phyloP scores from a whole-genome alignment of 2,888 invertebrate genomes.

The Acrobasis consociella region DNA sequence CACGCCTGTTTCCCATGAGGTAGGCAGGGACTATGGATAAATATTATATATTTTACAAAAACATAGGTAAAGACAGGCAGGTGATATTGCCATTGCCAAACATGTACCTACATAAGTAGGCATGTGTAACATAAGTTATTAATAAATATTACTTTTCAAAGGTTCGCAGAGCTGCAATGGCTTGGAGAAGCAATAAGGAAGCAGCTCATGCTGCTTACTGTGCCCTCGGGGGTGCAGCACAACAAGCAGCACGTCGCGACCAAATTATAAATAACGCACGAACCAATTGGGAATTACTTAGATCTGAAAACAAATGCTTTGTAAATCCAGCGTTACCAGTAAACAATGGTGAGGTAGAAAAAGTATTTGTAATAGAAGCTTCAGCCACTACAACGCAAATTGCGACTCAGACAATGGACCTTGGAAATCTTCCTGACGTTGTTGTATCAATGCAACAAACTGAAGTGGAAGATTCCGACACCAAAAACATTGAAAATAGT shows the following conservation, averaged over 20 bases:
- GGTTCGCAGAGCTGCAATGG: constrained; percentile 89
- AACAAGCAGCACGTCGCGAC: constrained; percentile 86
- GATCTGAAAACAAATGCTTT: constrained; percentile 86
- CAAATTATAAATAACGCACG: constrained; percentile 93
- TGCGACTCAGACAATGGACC: constrained; percentile 53
- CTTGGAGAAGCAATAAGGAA: constrained; percentile 91
- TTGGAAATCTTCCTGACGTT: constrained; percentile 56
- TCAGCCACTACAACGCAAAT: constrained; percentile 44
- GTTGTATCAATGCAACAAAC: constrained; percentile 56
- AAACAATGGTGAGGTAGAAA: constrained; percentile 58
- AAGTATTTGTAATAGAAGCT: constrained; percentile 59
- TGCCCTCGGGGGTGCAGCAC: constrained; percentile 81
- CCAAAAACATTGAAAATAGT: constrained; percentile 54
- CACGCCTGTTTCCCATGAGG: too few species aligned
- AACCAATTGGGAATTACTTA: constrained; percentile 92
- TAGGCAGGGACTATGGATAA: too few species aligned
- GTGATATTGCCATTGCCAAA: too few species aligned
- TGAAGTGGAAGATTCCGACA: constrained; percentile 61
- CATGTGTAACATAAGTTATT: background rate
- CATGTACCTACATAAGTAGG: too few species aligned
- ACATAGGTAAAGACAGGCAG: too few species aligned
- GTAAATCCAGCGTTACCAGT: constrained; percentile 53
- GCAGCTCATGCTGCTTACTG: constrained; percentile 86
- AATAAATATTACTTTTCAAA: constrained; percentile 31
- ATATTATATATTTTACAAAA: too few species aligned